phyloP scores from a whole-genome alignment of 2,113 vertebrate genomes.

The Sturnira hondurensis region DNA sequence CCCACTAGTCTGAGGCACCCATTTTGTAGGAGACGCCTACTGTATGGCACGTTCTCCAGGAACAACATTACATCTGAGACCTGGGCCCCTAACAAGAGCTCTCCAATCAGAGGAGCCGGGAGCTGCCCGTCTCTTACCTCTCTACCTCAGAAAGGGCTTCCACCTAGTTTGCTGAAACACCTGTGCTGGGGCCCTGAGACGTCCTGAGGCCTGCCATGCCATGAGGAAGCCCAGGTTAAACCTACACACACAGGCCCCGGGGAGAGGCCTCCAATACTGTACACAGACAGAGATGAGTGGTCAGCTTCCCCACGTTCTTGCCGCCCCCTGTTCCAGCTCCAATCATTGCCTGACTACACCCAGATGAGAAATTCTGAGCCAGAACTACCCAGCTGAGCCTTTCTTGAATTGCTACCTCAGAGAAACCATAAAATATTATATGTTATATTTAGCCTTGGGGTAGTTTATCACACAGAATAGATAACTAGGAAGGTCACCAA shows the following conservation, averaged over 20 bases:
- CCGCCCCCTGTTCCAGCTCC: not conserved
- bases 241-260: not conserved
- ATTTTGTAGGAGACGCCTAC: not conserved
- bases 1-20: not conserved
- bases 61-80: not conserved
- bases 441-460: not conserved
- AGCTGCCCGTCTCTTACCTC: not conserved
- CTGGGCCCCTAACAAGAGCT: not conserved
- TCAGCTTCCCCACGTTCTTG: not conserved
- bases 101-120: not conserved
- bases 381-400: not conserved
- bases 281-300: not conserved
- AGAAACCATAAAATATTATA: not conserved
- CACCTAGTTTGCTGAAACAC: not conserved
- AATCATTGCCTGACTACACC: not conserved
- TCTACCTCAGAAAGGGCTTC: not conserved
- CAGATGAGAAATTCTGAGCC: not conserved
- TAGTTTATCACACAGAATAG: not conserved
- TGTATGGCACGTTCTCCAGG: not conserved
- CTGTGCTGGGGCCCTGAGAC: not conserved
- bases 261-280: not conserved
- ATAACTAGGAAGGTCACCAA: not conserved
- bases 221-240: not conserved
- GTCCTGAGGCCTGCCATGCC: not conserved
- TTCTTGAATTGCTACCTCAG: not conserved